Percentiles rank a stretch among this genome's conserved stretches.
These are phyloP conservation scores for Acrossocheilus wenchowensis DNA, from an alignment of 2,797 vertebrate genomes.

Conservation along the genomic window DNA sequence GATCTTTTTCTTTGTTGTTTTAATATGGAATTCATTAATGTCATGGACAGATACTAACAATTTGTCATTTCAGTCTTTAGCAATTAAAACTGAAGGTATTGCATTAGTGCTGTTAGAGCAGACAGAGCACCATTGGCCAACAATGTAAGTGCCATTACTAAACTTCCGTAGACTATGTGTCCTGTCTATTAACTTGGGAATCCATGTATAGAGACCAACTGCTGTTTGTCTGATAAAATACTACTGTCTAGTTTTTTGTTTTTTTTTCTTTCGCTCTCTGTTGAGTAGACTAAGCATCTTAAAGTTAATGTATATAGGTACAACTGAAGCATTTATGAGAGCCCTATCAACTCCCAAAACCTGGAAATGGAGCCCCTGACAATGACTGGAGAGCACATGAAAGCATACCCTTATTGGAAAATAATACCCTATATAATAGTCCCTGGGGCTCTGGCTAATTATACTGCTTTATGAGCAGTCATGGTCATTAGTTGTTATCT, in stretches of 20 bases:
- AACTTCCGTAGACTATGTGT: conserved; percentile 31
- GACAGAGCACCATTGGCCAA: neutral
- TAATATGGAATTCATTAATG: neutral
- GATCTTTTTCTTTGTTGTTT: neutral
- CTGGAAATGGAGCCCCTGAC: conserved; percentile 60
- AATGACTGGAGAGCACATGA: conserved; percentile 66
- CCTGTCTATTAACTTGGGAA: conserved; percentile 60
- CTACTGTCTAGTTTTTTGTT: conserved; percentile 30
- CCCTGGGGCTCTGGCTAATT: conserved; percentile 68
- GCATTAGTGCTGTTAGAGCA: neutral
- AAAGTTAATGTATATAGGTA: conserved; percentile 28
- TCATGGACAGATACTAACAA: neutral
- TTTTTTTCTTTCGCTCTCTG: neutral
- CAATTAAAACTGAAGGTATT: neutral
- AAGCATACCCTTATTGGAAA: conserved; percentile 71
- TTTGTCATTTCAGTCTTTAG: neutral
- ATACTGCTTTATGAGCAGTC: conserved; percentile 70
- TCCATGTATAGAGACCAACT: conserved; percentile 47
- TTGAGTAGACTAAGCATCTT: neutral
- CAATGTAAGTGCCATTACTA: neutral
- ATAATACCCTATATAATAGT: conserved; percentile 68
- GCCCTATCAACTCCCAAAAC: conserved; percentile 17
- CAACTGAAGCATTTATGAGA: conserved; percentile 26
- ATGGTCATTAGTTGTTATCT: conserved; percentile 57
- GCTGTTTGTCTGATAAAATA: conserved; percentile 38